Base-by-base conservation (phyloP, 2,888 invertebrate genomes). In the Epinotia ramella region DNA sequence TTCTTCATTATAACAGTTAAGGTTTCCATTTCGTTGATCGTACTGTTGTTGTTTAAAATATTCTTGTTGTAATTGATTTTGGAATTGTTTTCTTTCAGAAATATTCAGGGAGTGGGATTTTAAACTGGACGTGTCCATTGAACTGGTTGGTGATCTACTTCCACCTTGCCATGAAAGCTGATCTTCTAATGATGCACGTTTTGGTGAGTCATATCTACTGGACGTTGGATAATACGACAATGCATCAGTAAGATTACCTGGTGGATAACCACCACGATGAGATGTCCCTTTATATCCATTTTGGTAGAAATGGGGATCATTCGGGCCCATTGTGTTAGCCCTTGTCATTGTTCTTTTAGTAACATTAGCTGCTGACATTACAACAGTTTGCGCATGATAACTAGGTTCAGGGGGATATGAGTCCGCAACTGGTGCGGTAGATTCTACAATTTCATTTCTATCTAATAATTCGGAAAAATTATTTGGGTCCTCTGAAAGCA, bases 171-270 rank as follows among this genome's bases (percentile, higher is more conserved):
- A 96, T 18, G 95, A 95, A 44, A 94, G 88, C 78, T 95, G 95
- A 82, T 96, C 96, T 84, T 96, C 95, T 65, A 95, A 93, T 64
- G 95, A 95, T 68, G 95, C 87, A 85, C 94, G 93, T 80, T 95
- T 94, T 49, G 94, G 91, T 49, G 94, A 91, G 68, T 96, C 96
- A 80, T 96, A 96, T 79, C 96, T 89, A 69, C 95, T 95, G 53
- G 96, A 96, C 1, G 96, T 97, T 1, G 97, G 97, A 88, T 98
- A 98, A 82, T 97, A 98, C 0, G 97, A 97, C 9, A 98, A 91
- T 16, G 97, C 97, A 86, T 98, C 97, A 0, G 97, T 97, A 33
- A 98, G 95, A 85, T 95, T 96, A 5, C 96, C 96, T 1, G 96
- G 95, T 59, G 97, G 97, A 83, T 96, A 97, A 91, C 96, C 96